Evolutionary conservation across 1,140 invertebrate genomes (phyloP).

Genomic region (Popillia japonica): DNA sequence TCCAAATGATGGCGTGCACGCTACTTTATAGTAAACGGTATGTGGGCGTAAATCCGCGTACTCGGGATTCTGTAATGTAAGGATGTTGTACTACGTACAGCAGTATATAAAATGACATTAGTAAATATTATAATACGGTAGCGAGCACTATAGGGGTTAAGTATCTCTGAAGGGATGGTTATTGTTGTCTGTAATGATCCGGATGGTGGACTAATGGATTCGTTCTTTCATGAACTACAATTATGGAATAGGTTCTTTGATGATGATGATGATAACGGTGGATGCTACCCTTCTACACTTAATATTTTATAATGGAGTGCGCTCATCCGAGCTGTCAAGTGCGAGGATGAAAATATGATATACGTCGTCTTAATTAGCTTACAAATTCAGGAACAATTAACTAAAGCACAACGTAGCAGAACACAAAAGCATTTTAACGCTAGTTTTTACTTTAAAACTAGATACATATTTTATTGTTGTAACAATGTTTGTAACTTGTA

Average conservation of each 20-base stretch:
- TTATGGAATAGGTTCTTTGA: conserved; percentile 15
- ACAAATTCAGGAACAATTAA: no score
- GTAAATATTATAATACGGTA: background rate
- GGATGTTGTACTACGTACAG: background rate
- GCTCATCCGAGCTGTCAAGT: background rate
- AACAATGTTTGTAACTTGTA: no score
- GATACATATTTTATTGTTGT: no score
- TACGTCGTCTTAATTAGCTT: background rate
- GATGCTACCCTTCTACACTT: background rate
- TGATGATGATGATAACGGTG: background rate
- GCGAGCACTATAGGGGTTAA: background rate
- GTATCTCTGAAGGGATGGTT: background rate
- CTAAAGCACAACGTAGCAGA: no score
- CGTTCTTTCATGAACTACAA: background rate
- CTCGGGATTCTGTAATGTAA: background rate
- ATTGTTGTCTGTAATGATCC: background rate
- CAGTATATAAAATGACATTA: background rate
- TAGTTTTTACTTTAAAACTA: no score
- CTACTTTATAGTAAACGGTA: background rate
- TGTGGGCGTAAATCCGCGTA: conserved; percentile 8
- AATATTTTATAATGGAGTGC: background rate
- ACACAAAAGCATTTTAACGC: no score
- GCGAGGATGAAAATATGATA: background rate
- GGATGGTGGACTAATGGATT: background rate
- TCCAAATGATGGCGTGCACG: conserved; percentile 30